Conservation (phyloP, 1,140 invertebrate genomes). For the Drosophila nikananu region DNA sequence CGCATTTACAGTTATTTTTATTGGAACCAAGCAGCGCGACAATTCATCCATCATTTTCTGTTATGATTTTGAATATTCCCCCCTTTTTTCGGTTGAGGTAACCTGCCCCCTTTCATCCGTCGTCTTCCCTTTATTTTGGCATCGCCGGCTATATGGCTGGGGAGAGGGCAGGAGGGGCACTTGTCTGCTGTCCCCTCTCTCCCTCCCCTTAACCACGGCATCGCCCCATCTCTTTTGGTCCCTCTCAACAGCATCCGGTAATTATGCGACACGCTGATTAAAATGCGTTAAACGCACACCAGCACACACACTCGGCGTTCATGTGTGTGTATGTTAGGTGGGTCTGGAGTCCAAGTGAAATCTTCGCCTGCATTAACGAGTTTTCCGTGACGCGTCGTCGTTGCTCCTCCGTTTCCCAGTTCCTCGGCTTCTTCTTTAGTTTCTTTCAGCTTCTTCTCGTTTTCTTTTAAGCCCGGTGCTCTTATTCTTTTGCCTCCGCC, state of each 20-base stretch:
- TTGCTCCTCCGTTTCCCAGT: constrained; percentile 63
- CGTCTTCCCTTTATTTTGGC: constrained; percentile 35
- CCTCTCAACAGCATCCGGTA: constrained; percentile 79
- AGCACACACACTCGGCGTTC: constrained; percentile 10
- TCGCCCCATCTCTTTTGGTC: constrained; percentile 7
- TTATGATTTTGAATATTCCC: constrained; percentile 74
- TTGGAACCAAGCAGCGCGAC: constrained; percentile 83
- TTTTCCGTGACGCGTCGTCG: constrained; percentile 73
- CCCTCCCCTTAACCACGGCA: background rate
- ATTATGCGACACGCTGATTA: constrained; percentile 84
- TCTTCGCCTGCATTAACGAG: constrained; percentile 81
- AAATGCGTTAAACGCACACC: constrained; percentile 74
- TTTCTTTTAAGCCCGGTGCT: constrained; percentile 64
- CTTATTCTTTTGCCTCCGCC: constrained; percentile 72
- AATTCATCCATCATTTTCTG: constrained; percentile 83
- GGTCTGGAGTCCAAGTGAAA: constrained; percentile 76
- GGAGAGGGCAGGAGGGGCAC: constrained; percentile 9
- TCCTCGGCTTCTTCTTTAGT: constrained; percentile 35
- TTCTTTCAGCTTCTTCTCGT: constrained; percentile 45
- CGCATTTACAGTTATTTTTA: constrained; percentile 82
- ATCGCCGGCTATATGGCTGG: constrained; percentile 24
- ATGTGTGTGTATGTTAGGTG: constrained; percentile 65
- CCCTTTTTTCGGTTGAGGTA: constrained; percentile 7
- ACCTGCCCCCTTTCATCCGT: constrained; percentile 5
- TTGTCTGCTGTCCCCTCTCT: constrained; percentile 19